Evolutionary conservation across 2,113 vertebrate genomes (phyloP).

Genomic region (Sisor rabdophorus): DNA sequence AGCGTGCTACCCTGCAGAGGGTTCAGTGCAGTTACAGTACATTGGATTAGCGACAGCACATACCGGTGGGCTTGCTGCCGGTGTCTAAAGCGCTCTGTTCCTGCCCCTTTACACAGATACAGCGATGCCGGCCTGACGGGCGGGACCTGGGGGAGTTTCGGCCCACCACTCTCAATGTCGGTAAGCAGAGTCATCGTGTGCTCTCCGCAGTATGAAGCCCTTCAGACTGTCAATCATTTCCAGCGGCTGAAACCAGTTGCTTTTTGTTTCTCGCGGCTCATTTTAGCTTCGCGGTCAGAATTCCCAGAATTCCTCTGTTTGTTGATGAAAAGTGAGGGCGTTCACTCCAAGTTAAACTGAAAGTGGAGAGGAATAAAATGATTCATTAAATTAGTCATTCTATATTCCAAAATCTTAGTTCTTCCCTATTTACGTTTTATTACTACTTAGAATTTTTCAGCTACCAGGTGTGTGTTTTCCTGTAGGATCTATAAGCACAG

Average conservation of each 20-base stretch:
- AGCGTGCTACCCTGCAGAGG: background rate
- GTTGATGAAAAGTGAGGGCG: no score
- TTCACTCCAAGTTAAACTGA: no score
- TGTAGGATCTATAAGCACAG: constrained; percentile 91
- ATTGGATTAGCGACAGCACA: background rate
- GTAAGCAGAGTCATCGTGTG: constrained; percentile 64
- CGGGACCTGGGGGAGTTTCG: constrained; percentile 90
- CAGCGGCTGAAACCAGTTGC: no score
- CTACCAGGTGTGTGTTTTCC: constrained; percentile 8
- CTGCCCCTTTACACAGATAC: constrained; percentile 73
- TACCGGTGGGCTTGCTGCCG: background rate
- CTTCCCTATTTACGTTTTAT: background rate
- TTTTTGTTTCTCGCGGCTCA: no score
- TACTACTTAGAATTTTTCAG: no score
- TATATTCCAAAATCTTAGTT: no score
- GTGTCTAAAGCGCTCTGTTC: background rate
- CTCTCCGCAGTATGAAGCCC: background rate
- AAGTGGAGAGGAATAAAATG: no score
- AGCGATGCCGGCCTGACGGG: constrained; percentile 93
- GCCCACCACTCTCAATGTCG: constrained; percentile 92
- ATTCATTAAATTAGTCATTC: no score
- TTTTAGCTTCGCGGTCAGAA: no score
- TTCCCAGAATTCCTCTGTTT: no score
- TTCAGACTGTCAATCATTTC: background rate
- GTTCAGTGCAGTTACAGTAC: background rate